Percentiles rank a stretch among this genome's conserved stretches.
Evolutionary conservation across 2,113 vertebrate genomes (phyloP).

Genomic region (Ailurus styani): DNA sequence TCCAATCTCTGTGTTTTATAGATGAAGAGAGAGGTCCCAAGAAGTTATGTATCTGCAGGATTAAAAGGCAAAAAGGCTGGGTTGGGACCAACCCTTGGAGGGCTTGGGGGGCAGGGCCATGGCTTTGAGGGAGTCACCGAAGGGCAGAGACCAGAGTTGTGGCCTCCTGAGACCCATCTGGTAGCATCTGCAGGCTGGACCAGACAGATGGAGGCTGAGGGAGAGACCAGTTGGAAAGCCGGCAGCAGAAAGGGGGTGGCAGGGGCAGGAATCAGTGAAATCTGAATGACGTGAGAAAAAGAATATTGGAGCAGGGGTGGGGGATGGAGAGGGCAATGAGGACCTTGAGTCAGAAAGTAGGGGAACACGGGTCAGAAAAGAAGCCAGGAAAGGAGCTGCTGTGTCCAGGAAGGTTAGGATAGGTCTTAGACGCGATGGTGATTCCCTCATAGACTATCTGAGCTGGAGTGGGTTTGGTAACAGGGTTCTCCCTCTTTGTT

Average conservation of each 20-base stretch:
- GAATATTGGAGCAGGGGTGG: not conserved
- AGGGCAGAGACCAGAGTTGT: not conserved
- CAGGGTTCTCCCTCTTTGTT: not conserved
- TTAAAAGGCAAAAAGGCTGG: not conserved
- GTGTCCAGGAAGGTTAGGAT: not conserved
- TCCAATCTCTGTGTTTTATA: not conserved
- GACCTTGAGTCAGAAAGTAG: not conserved
- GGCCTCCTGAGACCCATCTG: not conserved
- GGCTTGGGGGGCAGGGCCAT: not conserved
- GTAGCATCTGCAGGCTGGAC: not conserved
- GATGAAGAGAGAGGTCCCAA: not conserved
- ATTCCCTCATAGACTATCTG: rapidly evolving
- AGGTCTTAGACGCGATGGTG: too few species aligned
- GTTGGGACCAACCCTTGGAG: not conserved
- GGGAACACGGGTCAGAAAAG: not conserved
- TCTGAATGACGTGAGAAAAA: not conserved
- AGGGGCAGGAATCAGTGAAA: not conserved
- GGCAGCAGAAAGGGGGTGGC: not conserved
- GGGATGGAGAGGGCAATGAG: not conserved
- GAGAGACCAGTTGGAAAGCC: not conserved
- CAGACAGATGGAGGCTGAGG: not conserved
- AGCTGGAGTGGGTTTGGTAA: not conserved
- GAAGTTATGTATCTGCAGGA: not conserved
- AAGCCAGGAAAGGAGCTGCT: not conserved
- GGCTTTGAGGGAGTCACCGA: not conserved